These are phyloP conservation scores for Tapera naevia DNA, from an alignment of 2,797 vertebrate species.

Conservation along the genomic window DNA sequence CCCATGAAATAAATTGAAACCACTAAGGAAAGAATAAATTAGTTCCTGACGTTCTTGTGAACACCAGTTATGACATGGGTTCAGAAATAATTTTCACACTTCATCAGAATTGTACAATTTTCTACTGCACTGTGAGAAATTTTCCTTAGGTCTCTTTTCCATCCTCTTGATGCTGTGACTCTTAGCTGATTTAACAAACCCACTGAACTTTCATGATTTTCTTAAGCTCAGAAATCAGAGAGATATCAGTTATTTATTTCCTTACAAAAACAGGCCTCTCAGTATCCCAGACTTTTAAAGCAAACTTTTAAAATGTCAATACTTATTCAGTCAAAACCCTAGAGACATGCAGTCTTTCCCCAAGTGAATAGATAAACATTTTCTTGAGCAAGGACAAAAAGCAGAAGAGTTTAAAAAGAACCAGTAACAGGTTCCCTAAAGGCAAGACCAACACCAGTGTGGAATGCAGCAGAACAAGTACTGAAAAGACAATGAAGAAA, in stretches of 20 bases:
- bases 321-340: background rate
- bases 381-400: background rate
- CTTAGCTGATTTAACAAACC: background rate
- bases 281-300: background rate
- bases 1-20: background rate
- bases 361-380: background rate
- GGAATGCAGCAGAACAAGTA: background rate
- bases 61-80: background rate
- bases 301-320: background rate
- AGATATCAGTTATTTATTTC: background rate
- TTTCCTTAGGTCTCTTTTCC: background rate
- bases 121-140: background rate
- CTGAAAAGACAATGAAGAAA: background rate
- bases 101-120: background rate
- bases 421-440: background rate
- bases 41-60: background rate
- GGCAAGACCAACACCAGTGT: background rate
- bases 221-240: background rate
- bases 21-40: background rate
- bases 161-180: background rate
- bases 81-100: background rate
- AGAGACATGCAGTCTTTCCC: background rate
- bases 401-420: background rate
- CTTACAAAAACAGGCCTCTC: background rate
- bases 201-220: background rate